Evolutionary conservation across 2,113 vertebrate species (phyloP), one percentile per base, ranked within the genome.

Genomic region (Pheucticus melanocephalus): DNA sequence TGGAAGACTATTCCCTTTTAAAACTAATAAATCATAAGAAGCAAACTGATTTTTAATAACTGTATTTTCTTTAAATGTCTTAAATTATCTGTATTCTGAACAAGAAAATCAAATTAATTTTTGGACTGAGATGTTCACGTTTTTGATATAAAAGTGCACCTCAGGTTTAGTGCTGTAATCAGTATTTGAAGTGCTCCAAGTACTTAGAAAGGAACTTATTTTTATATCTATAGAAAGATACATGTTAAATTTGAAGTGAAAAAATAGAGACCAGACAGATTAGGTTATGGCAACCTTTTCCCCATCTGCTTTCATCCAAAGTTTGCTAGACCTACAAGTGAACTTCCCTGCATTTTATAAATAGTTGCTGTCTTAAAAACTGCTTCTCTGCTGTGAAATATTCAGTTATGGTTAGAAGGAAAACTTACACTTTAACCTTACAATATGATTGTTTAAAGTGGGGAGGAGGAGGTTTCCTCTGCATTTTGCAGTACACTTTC

Each of bases 221-320:
- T 90, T 86, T 89, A 7, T 72, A 72, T 56, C 42, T 88, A 40
- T 82, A 69, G 73, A 85, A 96, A 94, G 25, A 82, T 82, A 47
- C 47, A 91, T 97, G 88, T 75, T 91, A 61, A 93, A 77, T 93
- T 78, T 95, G 47, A 79, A 96, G 57, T 70, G 24, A 31, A 96
- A 86, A 66, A 76, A 23, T 17, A 80, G 87, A 88, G 48, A 90
- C 65, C 47, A 82, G 59, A 72, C 44, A 93, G n/a, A 91, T 54
- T 68, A 97, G 90, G 11, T 95, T 76, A 59, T 28, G 39, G 44
- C 71, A 82, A 92, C 66, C 88, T 94, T 97, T 77, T 87, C 50
- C 81, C 65, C 54, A 31, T 78, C 75, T 82, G 47, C 89, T 88
- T 97, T 96, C 83, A 57, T 92, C 57, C 70, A 16, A 91, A 95